A percentile compares a stretch with the other conserved stretches of the same genome.
These are phyloP conservation scores for Otolemur garnettii DNA, from an alignment of 2,113 vertebrate species.

Conservation along the genomic window DNA sequence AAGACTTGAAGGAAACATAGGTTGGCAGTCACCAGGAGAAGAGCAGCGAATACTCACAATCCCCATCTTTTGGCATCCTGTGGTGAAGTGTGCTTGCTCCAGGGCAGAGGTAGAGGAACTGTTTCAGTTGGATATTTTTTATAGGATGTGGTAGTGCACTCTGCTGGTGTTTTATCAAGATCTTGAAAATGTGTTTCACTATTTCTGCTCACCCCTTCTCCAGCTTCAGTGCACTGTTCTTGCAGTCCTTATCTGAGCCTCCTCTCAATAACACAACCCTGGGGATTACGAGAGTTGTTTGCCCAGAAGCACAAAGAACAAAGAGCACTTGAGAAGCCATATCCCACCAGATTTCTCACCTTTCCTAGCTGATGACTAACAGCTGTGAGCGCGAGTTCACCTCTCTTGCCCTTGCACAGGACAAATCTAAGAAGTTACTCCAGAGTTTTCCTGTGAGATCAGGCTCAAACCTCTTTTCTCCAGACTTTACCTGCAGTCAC, in stretches of 20 bases:
- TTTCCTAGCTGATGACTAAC: not conserved
- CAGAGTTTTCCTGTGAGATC: not conserved
- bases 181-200: rapidly evolving
- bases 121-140: not conserved
- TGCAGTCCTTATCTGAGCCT: not conserved
- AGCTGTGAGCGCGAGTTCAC: not conserved
- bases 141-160: rapidly evolving
- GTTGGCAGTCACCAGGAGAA: not conserved
- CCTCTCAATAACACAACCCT: no score
- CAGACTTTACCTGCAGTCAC: not conserved
- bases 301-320: not conserved
- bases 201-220: not conserved
- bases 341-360: rapidly evolving
- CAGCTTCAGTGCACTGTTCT: not conserved
- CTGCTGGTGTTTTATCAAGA: no score
- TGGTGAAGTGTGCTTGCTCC: rapidly evolving
- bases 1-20: not conserved
- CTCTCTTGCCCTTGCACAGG: not conserved
- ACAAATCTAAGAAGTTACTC: no score
- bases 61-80: not conserved
- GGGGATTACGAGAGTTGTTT: not conserved
- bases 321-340: not conserved
- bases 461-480: no score
- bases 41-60: no score
- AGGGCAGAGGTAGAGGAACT: no score